phyloP scores from a whole-genome alignment of 2,113 vertebrate species.

The Dolichallabes microphthalmus region DNA sequence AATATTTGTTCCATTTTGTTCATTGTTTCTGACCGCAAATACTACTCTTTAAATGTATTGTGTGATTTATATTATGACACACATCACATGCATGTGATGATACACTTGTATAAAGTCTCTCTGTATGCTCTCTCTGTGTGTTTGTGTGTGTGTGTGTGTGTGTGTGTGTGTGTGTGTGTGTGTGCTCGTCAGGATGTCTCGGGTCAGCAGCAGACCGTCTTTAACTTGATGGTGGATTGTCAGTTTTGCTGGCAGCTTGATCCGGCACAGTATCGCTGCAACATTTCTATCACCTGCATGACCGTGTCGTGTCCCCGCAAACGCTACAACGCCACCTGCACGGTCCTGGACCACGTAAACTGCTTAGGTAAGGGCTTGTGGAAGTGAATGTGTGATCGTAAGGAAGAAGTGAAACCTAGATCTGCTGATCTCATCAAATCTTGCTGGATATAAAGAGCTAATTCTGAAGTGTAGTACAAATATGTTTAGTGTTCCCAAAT shows the following conservation, averaged over 20 bases:
- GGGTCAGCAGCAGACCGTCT: conserved; percentile 74
- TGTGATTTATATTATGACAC: not conserved
- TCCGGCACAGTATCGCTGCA: conserved; percentile 82
- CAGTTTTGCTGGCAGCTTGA: conserved; percentile 97
- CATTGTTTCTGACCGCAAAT: not conserved
- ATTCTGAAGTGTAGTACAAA: not conserved
- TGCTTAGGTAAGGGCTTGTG: conserved; percentile 80
- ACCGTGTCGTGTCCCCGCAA: conserved; percentile 89
- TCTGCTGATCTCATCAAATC: not conserved
- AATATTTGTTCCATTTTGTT: not conserved
- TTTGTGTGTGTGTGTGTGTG: not conserved
- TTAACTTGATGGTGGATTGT: conserved; percentile 83
- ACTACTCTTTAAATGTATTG: not conserved
- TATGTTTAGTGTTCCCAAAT: not conserved
- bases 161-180: not conserved
- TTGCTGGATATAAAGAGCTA: not conserved
- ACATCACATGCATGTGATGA: not conserved
- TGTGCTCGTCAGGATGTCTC: conserved; percentile 72
- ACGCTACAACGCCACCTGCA: conserved; percentile 84
- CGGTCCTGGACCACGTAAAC: conserved; percentile 83
- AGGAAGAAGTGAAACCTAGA: not conserved
- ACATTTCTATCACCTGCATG: conserved; percentile 85
- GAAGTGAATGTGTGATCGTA: not conserved
- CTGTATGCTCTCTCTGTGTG: not conserved
- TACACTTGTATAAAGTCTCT: not conserved